Evolutionary conservation across 2,797 vertebrate genomes (phyloP).

Genomic region (Eptatretus atami): DNA sequence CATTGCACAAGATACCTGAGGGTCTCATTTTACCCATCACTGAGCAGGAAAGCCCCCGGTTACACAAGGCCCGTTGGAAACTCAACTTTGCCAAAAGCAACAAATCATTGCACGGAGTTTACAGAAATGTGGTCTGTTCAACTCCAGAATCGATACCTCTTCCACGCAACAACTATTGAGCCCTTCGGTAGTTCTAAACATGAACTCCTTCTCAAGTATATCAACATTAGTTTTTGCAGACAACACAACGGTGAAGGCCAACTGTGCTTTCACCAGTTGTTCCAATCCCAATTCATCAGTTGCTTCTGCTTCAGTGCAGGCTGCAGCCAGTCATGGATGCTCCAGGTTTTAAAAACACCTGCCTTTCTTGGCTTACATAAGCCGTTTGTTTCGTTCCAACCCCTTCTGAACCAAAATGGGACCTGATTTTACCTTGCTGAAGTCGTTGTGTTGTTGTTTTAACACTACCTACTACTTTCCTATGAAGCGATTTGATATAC

Average conservation of each 20-base stretch:
- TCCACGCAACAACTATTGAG: slow-evolving; percentile 94
- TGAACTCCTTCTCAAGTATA: slow-evolving; percentile 53
- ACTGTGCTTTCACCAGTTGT: slow-evolving; percentile 37
- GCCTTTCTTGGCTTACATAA: too few species aligned
- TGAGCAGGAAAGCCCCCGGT: slow-evolving; percentile 21
- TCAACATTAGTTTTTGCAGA: slow-evolving; percentile 75
- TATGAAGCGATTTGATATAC: too few species aligned
- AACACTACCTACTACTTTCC: too few species aligned
- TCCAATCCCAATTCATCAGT: neutral
- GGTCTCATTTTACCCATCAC: slow-evolving; percentile 27
- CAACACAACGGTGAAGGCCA: slow-evolving; percentile 85
- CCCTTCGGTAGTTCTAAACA: slow-evolving; percentile 59
- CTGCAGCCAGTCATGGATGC: slow-evolving; percentile 50
- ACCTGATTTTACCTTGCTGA: too few species aligned
- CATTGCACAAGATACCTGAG: slow-evolving; percentile 19
- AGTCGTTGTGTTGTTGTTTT: too few species aligned
- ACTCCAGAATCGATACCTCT: slow-evolving; percentile 65
- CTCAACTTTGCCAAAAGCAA: slow-evolving; percentile 29
- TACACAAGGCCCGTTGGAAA: slow-evolving; percentile 31
- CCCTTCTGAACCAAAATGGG: too few species aligned
- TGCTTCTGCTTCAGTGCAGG: slow-evolving; percentile 55
- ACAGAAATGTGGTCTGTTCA: slow-evolving; percentile 23
- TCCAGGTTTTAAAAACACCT: slow-evolving; percentile 20
- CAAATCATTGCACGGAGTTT: slow-evolving; percentile 26
- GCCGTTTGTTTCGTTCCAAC: too few species aligned